Percentiles rank a stretch among this genome's conserved stretches.
Evolutionary conservation across 2,113 vertebrate genomes (phyloP).

Genomic region (Xiphophorus couchianus): DNA sequence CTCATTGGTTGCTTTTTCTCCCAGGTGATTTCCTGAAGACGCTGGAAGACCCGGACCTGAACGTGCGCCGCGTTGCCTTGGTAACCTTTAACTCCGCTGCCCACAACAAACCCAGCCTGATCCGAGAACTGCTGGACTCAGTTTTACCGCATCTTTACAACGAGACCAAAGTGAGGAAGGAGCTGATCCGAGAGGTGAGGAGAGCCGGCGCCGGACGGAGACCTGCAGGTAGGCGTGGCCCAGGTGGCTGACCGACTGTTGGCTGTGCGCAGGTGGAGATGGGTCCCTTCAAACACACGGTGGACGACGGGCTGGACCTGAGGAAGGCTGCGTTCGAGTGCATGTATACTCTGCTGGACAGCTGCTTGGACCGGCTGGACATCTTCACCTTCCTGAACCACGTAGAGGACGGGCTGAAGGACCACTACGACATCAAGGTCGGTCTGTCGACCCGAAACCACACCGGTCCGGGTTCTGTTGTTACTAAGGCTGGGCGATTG

Average conservation of each 20-base stretch:
- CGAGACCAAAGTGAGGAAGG: constrained; percentile 98
- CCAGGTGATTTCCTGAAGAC: constrained; percentile 98
- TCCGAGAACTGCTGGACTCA: constrained; percentile 95
- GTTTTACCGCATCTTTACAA: constrained; percentile 97
- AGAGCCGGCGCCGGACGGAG: background rate
- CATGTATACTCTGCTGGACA: constrained; percentile 99
- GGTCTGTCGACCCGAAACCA: too few relatives aligned
- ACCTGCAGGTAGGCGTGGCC: background rate
- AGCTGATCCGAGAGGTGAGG: constrained; percentile 94
- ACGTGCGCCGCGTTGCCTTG: constrained; percentile 95
- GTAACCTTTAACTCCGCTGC: constrained; percentile 98
- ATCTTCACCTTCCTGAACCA: constrained; percentile 99
- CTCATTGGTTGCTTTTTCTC: constrained; percentile 5
- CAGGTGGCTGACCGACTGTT: background rate
- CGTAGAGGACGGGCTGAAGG: constrained; percentile 98
- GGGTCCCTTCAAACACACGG: constrained; percentile 98
- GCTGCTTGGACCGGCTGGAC: constrained; percentile 96
- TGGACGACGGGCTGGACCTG: constrained; percentile 95
- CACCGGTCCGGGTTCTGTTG: too few relatives aligned
- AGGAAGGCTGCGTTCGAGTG: constrained; percentile 98
- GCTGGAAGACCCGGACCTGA: constrained; percentile 96
- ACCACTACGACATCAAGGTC: constrained; percentile 99
- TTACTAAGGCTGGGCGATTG: too few relatives aligned
- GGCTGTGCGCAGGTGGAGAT: constrained; percentile 89
- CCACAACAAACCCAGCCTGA: constrained; percentile 97